Base-by-base conservation (phyloP, 2,888 invertebrate genomes). In the Nephrotoma appendiculata region DNA sequence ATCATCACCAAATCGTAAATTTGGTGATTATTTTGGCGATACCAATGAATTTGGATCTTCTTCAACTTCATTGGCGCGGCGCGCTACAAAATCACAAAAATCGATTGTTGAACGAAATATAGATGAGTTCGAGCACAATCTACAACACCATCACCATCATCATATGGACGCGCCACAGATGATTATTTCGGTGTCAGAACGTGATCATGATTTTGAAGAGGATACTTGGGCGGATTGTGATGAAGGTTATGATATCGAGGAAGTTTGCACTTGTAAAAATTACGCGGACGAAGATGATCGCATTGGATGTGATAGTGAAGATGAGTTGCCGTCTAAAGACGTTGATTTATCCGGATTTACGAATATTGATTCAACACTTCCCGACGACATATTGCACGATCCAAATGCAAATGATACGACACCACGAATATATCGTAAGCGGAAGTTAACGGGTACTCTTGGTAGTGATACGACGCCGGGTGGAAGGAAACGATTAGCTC, bases 221-320 rank as follows among this genome's bases (percentile, higher is more conserved):
- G 91, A 91, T 41, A 90, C 90, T 0, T 91, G 91, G 91, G 91
- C 89, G 57, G 92, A 91, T 87, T 90, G 91, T 87, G 92, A 92
- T 57, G 92, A 91, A 87, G 91, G 90, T 86, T 91, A 90, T 0
- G 91, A 92, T 87, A 87, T 42, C 41, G 92, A 92, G 87, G 92
- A 92, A 88, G 89, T 91, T 84, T 92, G 92, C 87, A 92, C 92
- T 7, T 92, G 92, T 87, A 90, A 90, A 87, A 90, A 90, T 83
- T 89, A 90, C 87, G 9, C 86, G 7, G 57, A 57, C 41, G 86
- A 87, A 48, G 45, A 52, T 7, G 15, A 57, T 44, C 9, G 41
- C 9, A n/a, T n/a, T 6, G 15, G 86, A 44, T 87, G 87, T 19
- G 15, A 86, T 83, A 86, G 88, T 57, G 88, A 89, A 86, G 88